phyloP scores from a whole-genome alignment of 2,888 invertebrate species.

The Chalcis sispes region DNA sequence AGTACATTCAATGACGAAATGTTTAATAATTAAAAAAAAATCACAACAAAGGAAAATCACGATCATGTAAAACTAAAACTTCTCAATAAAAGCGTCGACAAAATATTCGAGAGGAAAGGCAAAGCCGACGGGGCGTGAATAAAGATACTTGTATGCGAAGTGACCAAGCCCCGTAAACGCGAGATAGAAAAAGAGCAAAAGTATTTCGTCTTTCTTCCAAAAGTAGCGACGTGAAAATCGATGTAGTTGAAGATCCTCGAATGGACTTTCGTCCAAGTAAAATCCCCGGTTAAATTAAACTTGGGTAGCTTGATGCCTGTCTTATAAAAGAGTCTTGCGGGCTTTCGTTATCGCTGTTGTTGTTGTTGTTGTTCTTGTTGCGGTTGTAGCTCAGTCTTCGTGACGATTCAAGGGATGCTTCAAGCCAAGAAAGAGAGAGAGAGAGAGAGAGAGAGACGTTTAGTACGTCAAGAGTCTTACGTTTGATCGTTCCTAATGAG shows the following conservation, averaged over 20 bases:
- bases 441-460: not conserved
- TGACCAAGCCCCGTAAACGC: not conserved
- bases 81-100: too few species aligned
- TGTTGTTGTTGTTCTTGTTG: too few species aligned
- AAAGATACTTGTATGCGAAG: not conserved
- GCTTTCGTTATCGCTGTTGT: not conserved
- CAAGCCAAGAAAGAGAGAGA: not conserved
- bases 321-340: constrained; percentile 12
- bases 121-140: not conserved
- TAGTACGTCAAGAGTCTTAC: too few species aligned
- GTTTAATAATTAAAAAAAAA: too few species aligned
- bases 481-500: too few species aligned
- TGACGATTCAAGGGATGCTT: too few species aligned
- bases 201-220: not conserved
- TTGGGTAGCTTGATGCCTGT: not conserved
- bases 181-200: constrained; percentile 14
- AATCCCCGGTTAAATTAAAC: constrained; percentile 42
- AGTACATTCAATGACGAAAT: too few species aligned
- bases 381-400: too few species aligned
- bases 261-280: not conserved
- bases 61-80: too few species aligned
- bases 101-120: too few species aligned
- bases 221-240: constrained; percentile 40
- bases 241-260: too few species aligned
- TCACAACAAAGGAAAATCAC: too few species aligned